These are phyloP conservation scores for Scaptomyza hsui DNA, from an alignment of 1,140 invertebrate species.

Conservation along the genomic window DNA sequence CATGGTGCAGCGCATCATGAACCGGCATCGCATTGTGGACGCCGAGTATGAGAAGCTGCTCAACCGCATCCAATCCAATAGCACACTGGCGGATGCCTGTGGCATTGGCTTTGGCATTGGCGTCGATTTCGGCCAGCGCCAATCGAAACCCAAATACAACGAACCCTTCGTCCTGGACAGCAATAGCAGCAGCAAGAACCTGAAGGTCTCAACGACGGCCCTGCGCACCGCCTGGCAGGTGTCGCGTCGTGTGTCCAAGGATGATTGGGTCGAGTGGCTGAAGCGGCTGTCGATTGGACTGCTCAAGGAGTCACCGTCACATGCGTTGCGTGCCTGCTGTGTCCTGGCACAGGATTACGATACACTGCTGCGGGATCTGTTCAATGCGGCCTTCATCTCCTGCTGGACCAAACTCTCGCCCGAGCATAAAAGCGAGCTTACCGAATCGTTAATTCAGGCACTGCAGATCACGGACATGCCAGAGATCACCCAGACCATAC, in stretches of 20 bases:
- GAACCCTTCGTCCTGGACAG: slow-evolving; percentile 84
- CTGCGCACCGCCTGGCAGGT: slow-evolving; percentile 96
- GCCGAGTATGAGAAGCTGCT: slow-evolving; percentile 91
- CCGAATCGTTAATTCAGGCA: slow-evolving; percentile 94
- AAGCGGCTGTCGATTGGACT: slow-evolving; percentile 95
- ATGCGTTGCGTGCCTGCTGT: slow-evolving; percentile 95
- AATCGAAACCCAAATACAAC: slow-evolving; percentile 86
- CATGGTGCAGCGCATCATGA: slow-evolving; percentile 93
- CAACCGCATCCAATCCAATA: slow-evolving; percentile 88
- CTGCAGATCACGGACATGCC: slow-evolving; percentile 96
- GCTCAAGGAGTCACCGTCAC: slow-evolving; percentile 97
- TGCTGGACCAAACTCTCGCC: slow-evolving; percentile 98
- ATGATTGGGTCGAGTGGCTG: slow-evolving; percentile 99
- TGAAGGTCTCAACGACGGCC: slow-evolving; percentile 93
- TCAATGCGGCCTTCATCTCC: slow-evolving; percentile 99
- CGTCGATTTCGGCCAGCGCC: slow-evolving; percentile 87
- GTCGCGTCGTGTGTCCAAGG: slow-evolving; percentile 95
- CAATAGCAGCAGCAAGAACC: slow-evolving; percentile 88
- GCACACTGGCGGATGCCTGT: slow-evolving; percentile 84
- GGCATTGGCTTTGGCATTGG: slow-evolving; percentile 84
- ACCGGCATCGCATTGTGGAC: slow-evolving; percentile 92
- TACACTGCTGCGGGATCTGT: slow-evolving; percentile 96
- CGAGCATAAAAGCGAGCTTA: slow-evolving; percentile 93
- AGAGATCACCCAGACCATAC: slow-evolving; percentile 98
- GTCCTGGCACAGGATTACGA: slow-evolving; percentile 97